Conservation (phyloP, 2,797 vertebrate genomes). For the Pyrocephalus nanus region DNA sequence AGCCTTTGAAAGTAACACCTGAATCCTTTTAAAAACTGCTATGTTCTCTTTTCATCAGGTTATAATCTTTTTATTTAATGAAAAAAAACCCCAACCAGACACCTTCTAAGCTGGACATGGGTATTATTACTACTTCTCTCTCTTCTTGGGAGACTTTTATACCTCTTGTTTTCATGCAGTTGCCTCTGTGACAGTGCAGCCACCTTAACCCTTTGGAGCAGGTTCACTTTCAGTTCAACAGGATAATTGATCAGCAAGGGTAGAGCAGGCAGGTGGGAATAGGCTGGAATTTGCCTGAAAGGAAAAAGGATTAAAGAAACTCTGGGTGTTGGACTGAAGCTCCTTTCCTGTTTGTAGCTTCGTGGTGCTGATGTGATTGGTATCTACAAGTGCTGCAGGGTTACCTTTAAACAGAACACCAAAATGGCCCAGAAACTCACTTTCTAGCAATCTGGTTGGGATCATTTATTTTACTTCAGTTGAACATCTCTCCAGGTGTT, state of each 20-base stretch:
- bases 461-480: background rate
- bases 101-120: background rate
- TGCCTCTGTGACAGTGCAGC: background rate
- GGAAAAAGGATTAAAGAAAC: constrained; percentile 68
- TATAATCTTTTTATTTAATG: background rate
- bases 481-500: background rate
- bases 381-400: constrained; percentile 62
- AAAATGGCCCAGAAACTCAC: background rate
- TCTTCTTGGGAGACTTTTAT: background rate
- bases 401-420: background rate
- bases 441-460: background rate
- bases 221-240: constrained; percentile 66
- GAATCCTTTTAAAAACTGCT: background rate
- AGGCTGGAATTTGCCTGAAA: constrained; percentile 73
- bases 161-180: background rate
- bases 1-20: background rate
- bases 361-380: constrained; percentile 51
- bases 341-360: constrained; percentile 64
- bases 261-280: constrained; percentile 55
- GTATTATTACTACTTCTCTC: background rate
- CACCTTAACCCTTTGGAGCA: constrained; percentile 26
- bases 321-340: constrained; percentile 29
- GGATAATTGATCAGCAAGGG: constrained; percentile 58
- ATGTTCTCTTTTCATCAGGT: background rate
- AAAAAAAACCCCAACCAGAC: background rate